Evolutionary conservation across 2,113 vertebrate species (phyloP).

Genomic region (Ptyas mucosa): DNA sequence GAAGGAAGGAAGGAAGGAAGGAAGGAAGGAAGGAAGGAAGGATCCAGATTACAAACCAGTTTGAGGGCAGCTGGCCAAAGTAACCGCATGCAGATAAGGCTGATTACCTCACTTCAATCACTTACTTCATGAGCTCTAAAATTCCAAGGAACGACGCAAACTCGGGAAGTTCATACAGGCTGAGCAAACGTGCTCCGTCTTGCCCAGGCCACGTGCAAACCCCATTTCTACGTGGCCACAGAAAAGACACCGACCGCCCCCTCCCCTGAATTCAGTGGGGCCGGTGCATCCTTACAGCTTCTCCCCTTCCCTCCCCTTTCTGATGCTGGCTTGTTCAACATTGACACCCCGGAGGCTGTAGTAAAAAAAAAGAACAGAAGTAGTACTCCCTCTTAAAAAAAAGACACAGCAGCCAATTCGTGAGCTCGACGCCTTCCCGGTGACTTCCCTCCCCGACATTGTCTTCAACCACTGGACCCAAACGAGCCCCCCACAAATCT

Average conservation of each 20-base stretch:
- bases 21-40: background rate
- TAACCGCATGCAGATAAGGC: fast-evolving
- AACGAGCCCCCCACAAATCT: background rate
- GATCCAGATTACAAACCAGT: background rate
- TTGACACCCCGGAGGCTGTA: background rate
- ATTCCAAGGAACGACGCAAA: background rate
- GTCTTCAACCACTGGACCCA: conserved; percentile 31
- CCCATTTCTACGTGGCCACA: background rate
- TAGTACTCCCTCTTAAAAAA: background rate
- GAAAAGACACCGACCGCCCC: background rate
- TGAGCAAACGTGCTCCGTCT: background rate
- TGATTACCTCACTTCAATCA: background rate
- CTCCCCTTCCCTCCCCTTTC: background rate
- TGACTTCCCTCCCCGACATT: background rate
- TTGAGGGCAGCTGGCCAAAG: background rate
- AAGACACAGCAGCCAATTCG: background rate
- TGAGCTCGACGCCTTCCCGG: background rate
- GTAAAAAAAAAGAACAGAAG: background rate
- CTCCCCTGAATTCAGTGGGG: background rate
- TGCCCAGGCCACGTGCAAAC: background rate
- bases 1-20: no score
- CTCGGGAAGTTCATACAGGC: background rate
- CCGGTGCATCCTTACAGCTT: background rate
- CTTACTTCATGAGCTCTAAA: background rate
- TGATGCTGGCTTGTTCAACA: background rate